A percentile compares a stretch with the other conserved stretches of the same genome.
phyloP scores from a whole-genome alignment of 2,113 vertebrate genomes.

The Colistium nudipinnis region DNA sequence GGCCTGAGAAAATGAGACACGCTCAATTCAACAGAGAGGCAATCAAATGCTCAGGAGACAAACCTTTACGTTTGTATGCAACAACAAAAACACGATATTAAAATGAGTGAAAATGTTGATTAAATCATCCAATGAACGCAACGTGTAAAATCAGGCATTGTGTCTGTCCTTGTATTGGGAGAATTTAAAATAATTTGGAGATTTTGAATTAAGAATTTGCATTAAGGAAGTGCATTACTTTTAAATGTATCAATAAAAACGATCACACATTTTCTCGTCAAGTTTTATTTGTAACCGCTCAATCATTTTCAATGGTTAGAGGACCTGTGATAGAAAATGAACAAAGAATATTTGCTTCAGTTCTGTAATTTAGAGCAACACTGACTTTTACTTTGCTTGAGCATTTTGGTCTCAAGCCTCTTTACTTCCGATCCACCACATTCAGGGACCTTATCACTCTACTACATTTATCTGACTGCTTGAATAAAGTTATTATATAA shows the following conservation, averaged over 20 bases:
- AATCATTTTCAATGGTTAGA: background rate
- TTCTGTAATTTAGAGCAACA: too few relatives aligned
- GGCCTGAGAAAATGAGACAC: slow-evolving; percentile 64
- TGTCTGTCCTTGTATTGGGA: too few relatives aligned
- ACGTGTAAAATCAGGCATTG: too few relatives aligned
- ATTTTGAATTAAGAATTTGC: too few relatives aligned
- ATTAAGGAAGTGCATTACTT: too few relatives aligned
- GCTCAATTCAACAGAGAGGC: slow-evolving; percentile 6
- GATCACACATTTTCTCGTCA: too few relatives aligned
- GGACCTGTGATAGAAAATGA: background rate
- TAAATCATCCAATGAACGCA: too few relatives aligned
- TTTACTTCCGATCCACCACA: background rate
- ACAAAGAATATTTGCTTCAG: background rate
- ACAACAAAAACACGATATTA: background rate
- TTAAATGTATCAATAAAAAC: too few relatives aligned
- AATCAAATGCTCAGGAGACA: background rate
- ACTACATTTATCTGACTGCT: background rate
- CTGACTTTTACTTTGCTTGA: background rate
- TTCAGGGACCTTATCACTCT: background rate
- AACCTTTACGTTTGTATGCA: background rate
- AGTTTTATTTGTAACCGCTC: too few relatives aligned
- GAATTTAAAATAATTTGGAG: too few relatives aligned
- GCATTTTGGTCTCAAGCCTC: too few relatives aligned
- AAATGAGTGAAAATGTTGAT: slow-evolving; percentile 1
- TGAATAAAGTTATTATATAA: background rate